Base-by-base conservation (phyloP, 2,888 invertebrate genomes). In the Dorcus parallelipipedus region DNA sequence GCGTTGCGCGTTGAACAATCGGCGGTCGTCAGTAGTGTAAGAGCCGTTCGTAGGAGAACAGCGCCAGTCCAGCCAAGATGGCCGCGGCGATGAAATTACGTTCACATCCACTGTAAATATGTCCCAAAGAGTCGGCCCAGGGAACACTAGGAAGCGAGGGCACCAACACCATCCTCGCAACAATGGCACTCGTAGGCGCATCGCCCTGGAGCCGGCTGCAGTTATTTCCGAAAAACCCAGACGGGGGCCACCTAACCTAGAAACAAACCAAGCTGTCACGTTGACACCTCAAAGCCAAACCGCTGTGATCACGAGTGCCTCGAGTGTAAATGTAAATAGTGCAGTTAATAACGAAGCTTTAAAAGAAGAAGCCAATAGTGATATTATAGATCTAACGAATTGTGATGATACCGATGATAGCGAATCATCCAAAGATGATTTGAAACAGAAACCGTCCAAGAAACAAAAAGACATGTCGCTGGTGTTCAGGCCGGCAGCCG, bases 121-220 rank as follows among this genome's bases (percentile, higher is more conserved):
- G 85, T 84, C 84, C 79, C 78, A 82, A 78, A 81, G 81, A 80
- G 81, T 81, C 79, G 80, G 82, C 81, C 80, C 83, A 81, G 82
- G 81, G 79, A 81, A 81, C 81, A 81, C 78, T 73, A 83, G 82
- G 78, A 86, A 87, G 76, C 84, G 88, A 78, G 88, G 88, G 67
- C 88, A 87, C 78, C 88, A 88, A 79, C 88, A 88, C 80, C 89
- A 89, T 81, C 88, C 88, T 75, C 85, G 88, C 64, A 84, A 87
- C 74, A 74, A 76, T 65, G 77, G 78, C 67, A 73, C 66, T 61
- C 73, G 78, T 63, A 69, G 72, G 58, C 78, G 84, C 73, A 84
- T 84, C 67, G 80, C 82, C 68, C 62, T 67, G 61, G 67, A 81
- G 85, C 61, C 77, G 78, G 58, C 61, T 26, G 49, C 47, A 52